Evolutionary conservation across 2,888 invertebrate genomes (phyloP), one percentile per base, ranked within the genome.

Genomic region (Graphium colonna): DNA sequence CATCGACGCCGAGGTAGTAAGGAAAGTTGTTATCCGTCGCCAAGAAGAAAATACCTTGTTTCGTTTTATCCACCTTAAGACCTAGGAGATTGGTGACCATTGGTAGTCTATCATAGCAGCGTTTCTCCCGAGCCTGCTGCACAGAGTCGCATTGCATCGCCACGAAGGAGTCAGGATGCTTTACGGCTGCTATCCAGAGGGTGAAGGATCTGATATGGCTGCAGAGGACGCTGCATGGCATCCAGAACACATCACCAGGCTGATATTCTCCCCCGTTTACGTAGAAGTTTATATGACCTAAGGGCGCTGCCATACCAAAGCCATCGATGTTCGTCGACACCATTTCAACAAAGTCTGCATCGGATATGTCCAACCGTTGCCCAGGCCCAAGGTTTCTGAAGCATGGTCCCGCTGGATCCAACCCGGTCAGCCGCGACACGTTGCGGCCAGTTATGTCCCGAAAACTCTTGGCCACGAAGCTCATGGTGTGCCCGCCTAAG

Each of bases 391-490:
- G 63, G 53, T 78, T 71, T 8, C 85, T 70, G 59, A 83, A 86
- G 62, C 85, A 86, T 1, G 83, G 82, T 0, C 85, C 85, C 1
- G 80, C 57, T 0, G 85, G 82, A 5, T 86, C 85, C 1, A 86
- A 46, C 0, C 67, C 84, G 0, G 78, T 81, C 9, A 72, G 21
- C 49, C 78, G 69, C 0, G 77, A 72, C 13, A 84, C 59, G 1
- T 72, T 83, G 15, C 40, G 59, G 0, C 83, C 84, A 0, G 82
- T 79, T 13, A 77, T 16, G 0, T 58, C 33, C 46, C 60, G 63
- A 53, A 68, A 85, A 59, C 75, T 66, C 48, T 84, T 86, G 3
- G 76, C 85, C 31, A 81, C 71, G 52, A 74, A 84, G 55, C 86
- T 77, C 1, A 75, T 66, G 0, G 82, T 82, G 1, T 85, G 84